These are phyloP conservation scores for Caenorhabditis drosophilae DNA, from an alignment of 2,888 invertebrate species.

Conservation along the genomic window DNA sequence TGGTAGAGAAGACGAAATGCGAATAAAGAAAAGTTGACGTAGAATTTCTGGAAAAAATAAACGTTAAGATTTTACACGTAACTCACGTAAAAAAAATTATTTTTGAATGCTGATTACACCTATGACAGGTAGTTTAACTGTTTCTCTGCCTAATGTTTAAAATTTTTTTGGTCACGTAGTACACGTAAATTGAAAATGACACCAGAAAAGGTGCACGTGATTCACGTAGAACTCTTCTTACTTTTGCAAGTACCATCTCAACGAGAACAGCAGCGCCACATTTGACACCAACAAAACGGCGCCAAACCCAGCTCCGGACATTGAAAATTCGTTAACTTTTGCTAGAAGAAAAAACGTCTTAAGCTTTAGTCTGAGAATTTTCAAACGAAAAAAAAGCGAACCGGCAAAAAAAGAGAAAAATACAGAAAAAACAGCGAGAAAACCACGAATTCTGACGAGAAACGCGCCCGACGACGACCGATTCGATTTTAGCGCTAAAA, in stretches of 20 bases:
- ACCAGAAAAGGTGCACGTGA: too few relatives aligned
- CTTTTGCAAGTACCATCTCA: slow-evolving; percentile 17
- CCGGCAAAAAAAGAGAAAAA: not conserved
- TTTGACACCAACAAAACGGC: slow-evolving; percentile 5
- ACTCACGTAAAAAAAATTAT: too few relatives aligned
- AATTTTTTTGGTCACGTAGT: too few relatives aligned
- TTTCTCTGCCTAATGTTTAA: too few relatives aligned
- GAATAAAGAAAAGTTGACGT: slow-evolving; percentile 14
- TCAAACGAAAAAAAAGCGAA: too few relatives aligned
- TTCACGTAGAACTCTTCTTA: not conserved
- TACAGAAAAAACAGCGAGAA: not conserved
- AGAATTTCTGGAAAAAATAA: slow-evolving; percentile 15
- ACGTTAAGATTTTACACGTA: too few relatives aligned
- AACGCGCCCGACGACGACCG: not conserved
- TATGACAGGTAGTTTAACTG: too few relatives aligned
- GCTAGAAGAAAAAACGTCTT: slow-evolving; percentile 18
- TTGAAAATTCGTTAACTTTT: slow-evolving; percentile 8
- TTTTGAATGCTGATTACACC: too few relatives aligned
- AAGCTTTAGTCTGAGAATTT: too few relatives aligned
- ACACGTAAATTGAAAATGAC: too few relatives aligned
- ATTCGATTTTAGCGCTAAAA: not conserved
- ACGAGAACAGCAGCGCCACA: slow-evolving; percentile 2
- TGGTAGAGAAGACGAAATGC: slow-evolving; percentile 9
- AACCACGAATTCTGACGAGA: not conserved
- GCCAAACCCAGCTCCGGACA: slow-evolving; percentile 14